Evolutionary conservation across 2,888 invertebrate genomes (phyloP).

Genomic region (Sinopyrophorus schimmeli): DNA sequence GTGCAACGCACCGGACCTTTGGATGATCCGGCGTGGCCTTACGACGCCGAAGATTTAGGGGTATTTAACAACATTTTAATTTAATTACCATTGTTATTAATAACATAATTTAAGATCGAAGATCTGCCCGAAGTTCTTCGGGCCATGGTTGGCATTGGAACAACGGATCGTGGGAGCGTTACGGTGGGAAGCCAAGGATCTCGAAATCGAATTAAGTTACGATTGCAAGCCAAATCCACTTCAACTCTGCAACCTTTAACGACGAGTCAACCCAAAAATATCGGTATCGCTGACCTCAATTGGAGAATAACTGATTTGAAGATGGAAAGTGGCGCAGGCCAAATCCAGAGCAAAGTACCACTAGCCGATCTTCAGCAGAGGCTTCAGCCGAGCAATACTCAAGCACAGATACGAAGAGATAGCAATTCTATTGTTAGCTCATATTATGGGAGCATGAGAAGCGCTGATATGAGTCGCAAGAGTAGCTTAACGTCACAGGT

Average conservation of each 20-base stretch:
- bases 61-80: constrained; percentile 35
- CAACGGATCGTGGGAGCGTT: constrained; percentile 44
- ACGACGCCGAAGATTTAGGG: constrained; percentile 61
- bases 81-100: not conserved
- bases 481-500: constrained; percentile 71
- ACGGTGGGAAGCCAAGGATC: constrained; percentile 46
- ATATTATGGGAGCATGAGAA: constrained; percentile 87
- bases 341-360: constrained; percentile 47
- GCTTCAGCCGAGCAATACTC: constrained; percentile 53
- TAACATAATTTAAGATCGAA: constrained; percentile 63
- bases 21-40: constrained; percentile 60
- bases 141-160: constrained; percentile 75
- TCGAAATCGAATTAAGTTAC: constrained; percentile 64
- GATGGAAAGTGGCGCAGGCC: constrained; percentile 61
- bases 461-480: constrained; percentile 67
- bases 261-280: constrained; percentile 53
- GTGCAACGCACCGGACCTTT: constrained; percentile 49
- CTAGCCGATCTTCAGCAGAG: constrained; percentile 61
- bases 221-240: constrained; percentile 61
- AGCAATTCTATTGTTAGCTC: constrained; percentile 94
- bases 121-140: constrained; percentile 77
- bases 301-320: constrained; percentile 72
- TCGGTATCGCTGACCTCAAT: constrained; percentile 68
- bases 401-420: constrained; percentile 74
- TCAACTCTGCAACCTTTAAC: constrained; percentile 43